phyloP scores from a whole-genome alignment of 2,113 vertebrate species.

The Tamias sibiricus region DNA sequence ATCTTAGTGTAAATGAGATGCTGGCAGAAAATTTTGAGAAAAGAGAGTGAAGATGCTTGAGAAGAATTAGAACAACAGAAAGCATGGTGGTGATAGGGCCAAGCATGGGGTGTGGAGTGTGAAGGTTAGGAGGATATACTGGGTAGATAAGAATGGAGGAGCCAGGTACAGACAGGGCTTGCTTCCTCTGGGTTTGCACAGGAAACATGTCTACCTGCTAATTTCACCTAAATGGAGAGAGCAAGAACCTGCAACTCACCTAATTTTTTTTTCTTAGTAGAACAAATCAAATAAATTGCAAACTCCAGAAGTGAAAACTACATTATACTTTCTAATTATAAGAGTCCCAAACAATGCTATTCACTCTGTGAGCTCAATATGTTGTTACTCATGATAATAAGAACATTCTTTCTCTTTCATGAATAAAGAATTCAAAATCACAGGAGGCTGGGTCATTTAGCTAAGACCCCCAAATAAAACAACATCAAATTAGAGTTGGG shows the following conservation, averaged over 20 bases:
- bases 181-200: background rate
- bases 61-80: background rate
- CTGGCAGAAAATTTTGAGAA: background rate
- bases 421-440: background rate
- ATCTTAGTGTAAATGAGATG: background rate
- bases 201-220: background rate
- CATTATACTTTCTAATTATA: background rate
- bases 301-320: background rate
- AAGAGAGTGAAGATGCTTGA: background rate
- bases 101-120: background rate
- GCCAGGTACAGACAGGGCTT: rapidly evolving
- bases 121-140: background rate
- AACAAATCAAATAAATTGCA: background rate
- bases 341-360: background rate
- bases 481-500: background rate
- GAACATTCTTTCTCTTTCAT: background rate
- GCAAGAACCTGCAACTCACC: background rate
- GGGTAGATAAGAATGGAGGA: background rate
- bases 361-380: background rate
- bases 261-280: background rate
- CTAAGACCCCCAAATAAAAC: background rate
- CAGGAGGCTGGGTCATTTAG: background rate
- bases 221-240: background rate
- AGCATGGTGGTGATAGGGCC: background rate
- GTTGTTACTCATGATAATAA: background rate